Evolutionary conservation across 1,140 invertebrate genomes (phyloP).

Genomic region (Apis cerana): DNA sequence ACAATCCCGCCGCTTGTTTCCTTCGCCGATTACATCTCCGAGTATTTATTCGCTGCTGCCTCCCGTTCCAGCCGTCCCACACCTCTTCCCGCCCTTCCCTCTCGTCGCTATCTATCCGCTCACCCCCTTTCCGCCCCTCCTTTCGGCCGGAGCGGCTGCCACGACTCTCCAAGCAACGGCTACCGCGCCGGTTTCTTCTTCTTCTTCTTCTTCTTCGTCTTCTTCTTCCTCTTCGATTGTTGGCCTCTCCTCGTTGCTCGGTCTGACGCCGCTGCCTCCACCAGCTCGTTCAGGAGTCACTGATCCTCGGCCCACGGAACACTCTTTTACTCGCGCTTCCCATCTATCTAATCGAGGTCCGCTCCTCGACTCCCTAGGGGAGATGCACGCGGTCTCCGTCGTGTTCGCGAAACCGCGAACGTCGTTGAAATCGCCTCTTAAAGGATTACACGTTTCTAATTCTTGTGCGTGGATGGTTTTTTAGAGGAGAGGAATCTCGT

Average conservation of each 20-base stretch:
- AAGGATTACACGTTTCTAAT: neutral
- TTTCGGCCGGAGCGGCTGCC: neutral
- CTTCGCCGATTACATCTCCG: conserved; percentile 81
- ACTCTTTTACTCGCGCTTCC: neutral
- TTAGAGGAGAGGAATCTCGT: too few relatives aligned
- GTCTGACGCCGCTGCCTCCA: neutral
- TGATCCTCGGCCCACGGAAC: conserved; percentile 39
- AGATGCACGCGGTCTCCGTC: neutral
- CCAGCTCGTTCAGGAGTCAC: conserved; percentile 41
- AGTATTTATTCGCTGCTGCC: conserved; percentile 79
- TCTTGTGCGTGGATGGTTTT: neutral
- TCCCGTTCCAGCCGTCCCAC: conserved; percentile 55
- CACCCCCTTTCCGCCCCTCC: conserved; percentile 33
- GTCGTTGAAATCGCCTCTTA: neutral
- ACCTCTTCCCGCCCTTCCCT: conserved; percentile 50
- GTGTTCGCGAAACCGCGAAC: neutral
- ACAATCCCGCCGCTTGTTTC: conserved; percentile 81
- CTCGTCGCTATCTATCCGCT: conserved; percentile 53
- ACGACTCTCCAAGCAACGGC: neutral
- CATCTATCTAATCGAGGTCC: conserved; percentile 46
- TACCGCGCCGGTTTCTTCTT: conserved; percentile 3
- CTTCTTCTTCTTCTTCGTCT: conserved; percentile 36
- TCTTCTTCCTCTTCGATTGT: conserved; percentile 16
- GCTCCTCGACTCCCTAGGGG: neutral
- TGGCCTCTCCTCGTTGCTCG: neutral